Evolutionary conservation across 2,888 invertebrate species (phyloP), one percentile per base, ranked within the genome.

Genomic region (Oligia strigilis): DNA sequence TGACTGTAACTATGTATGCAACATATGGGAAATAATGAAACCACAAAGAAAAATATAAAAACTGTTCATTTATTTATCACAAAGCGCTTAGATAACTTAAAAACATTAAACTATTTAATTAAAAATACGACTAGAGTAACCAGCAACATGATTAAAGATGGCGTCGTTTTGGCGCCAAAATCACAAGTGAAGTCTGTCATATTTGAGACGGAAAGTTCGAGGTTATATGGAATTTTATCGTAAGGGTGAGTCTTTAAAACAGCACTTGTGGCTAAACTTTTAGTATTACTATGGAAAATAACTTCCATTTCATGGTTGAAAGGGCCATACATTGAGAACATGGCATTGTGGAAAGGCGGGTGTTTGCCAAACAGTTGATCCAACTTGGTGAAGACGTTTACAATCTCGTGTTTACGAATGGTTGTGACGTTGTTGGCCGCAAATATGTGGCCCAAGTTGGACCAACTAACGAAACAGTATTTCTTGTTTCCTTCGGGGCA

Each of bases 361-460:
- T 96, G 97, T 91, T 97, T 97, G 66, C 98, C 98, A 92, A 98
- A 98, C 55, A 98, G 93, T 87, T 97, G 97, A 91, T 98, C 98
- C 90, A 98, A 96, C 86, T 98, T 97, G 23, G 98, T 96, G 64
- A 99, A 97, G 0, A 98, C 97, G 85, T 98, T 98, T 78, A 98
- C 96, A 1, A 98, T 98, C 92, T 98, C 98, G 88, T 98, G 97
- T 49, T 95, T 94, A 86, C 98, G 97, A 87, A 98, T 94, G 5
- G 94, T 85, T 0, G 97, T 95, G 6, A 97, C 92, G 81, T 98
- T 97, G 70, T 97, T 97, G 69, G 97, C 95, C 0, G 97, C 97
- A 96, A 98, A 97, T 0, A 98, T 94, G 93, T 98, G 97, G n/a
- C 98, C 98, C 66, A 97, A 95, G 55, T 97, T 97, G 0, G 98